Conservation (phyloP, 92 coral and sea anemone genomes). For the Bergia puertoricense region DNA sequence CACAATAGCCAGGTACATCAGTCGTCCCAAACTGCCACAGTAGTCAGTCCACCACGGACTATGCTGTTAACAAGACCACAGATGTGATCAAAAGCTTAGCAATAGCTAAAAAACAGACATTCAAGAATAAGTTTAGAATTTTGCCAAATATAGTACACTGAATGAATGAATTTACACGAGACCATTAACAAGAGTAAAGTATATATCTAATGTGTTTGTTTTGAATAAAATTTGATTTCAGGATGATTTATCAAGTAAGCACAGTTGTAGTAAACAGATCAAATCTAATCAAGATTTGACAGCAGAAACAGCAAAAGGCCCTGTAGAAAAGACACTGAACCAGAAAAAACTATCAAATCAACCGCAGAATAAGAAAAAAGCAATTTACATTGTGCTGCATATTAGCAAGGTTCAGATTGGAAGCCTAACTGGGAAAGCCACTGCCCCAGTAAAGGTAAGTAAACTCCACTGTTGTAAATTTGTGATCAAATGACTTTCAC, state of each 20-base stretch:
- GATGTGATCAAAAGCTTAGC: no score
- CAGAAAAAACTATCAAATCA: conserved; percentile 24
- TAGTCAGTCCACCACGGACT: no score
- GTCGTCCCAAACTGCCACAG: no score
- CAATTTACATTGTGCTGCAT: conserved; percentile 79
- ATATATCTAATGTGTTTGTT: no score
- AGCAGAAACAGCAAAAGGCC: conserved; percentile 1
- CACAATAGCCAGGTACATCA: no score
- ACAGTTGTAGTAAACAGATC: neutral
- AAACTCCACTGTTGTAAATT: neutral
- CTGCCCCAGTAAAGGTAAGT: conserved; percentile 81
- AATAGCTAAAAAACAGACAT: no score
- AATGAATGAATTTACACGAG: no score
- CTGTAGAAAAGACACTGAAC: neutral
- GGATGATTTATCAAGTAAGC: neutral
- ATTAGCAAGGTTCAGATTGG: conserved; percentile 66
- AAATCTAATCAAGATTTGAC: conserved; percentile 14
- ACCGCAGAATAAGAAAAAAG: conserved; percentile 58
- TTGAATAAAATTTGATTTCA: neutral
- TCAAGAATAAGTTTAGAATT: no score
- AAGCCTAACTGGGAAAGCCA: conserved; percentile 70
- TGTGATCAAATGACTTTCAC: no score
- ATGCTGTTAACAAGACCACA: no score
- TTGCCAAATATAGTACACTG: no score
- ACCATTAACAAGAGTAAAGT: no score